Conservation (phyloP, 2,113 vertebrate genomes). For the Otocyon megalotis region DNA sequence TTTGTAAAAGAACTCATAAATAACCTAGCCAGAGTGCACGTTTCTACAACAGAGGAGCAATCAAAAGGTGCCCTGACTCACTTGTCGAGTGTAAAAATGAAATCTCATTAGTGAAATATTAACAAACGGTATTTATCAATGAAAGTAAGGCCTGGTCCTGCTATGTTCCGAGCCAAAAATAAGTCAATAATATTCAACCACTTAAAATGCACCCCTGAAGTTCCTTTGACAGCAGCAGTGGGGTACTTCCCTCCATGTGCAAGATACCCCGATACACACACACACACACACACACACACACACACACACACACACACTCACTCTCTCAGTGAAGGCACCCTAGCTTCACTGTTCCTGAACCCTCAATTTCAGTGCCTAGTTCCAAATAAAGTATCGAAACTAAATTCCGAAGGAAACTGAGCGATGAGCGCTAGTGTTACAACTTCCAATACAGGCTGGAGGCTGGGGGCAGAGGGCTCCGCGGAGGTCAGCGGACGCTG, state of each 20-base stretch:
- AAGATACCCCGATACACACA: not conserved
- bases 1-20: constrained; percentile 73
- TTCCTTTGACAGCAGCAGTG: constrained; percentile 38
- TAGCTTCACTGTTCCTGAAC: constrained; percentile 39
- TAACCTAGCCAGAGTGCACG: constrained; percentile 68
- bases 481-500: not conserved
- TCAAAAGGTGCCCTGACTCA: constrained; percentile 73
- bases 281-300: fast-evolving
- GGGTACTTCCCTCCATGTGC: not conserved
- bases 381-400: constrained; percentile 79
- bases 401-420: constrained; percentile 74
- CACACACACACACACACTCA: fast-evolving
- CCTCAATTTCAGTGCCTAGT: constrained; percentile 82
- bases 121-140: constrained; percentile 80
- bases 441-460: not conserved
- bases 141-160: constrained; percentile 88
- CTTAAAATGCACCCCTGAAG: not conserved
- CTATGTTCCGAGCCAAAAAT: constrained; percentile 73
- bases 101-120: constrained; percentile 76
- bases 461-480: not conserved
- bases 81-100: constrained; percentile 8
- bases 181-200: not conserved
- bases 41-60: constrained; percentile 61
- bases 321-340: not conserved
- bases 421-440: constrained; percentile 68